These are phyloP conservation scores for Antrozous pallidus DNA, from an alignment of 2,797 vertebrate species.

Conservation along the genomic window DNA sequence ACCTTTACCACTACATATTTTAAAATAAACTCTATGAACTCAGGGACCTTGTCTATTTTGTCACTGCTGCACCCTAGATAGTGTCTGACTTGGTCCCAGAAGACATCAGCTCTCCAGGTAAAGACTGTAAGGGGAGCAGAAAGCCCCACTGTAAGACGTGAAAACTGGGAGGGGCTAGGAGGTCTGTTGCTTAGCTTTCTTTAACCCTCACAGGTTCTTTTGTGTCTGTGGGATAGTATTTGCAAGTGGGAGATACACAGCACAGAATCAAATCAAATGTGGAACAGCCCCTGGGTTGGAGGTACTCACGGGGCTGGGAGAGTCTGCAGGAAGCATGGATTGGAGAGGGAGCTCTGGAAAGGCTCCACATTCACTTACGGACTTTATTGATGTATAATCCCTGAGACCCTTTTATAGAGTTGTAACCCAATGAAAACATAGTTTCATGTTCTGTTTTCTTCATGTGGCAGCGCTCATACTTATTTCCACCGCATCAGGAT, in stretches of 20 bases:
- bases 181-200: not conserved
- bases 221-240: not conserved
- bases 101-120: not conserved
- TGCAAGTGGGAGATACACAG: not conserved
- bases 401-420: not conserved
- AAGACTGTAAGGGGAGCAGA: not conserved
- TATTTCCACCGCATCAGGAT: not conserved
- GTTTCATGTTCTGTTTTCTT: slow-evolving; percentile 20
- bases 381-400: not conserved
- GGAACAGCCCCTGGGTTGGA: not conserved
- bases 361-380: not conserved
- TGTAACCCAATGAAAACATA: not conserved
- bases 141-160: not conserved
- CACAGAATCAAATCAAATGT: not conserved
- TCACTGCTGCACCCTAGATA: not conserved
- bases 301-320: not conserved
- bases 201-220: not conserved
- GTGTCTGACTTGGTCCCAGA: not conserved
- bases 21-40: slow-evolving; percentile 23
- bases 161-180: not conserved
- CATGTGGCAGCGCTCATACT: not conserved
- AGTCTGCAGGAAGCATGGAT: not conserved
- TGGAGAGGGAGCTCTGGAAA: not conserved
- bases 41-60: not conserved
- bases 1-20: not conserved